Evolutionary conservation across 2,888 invertebrate genomes (phyloP), one percentile per base, ranked within the genome.

Genomic region (Poecilobothrus nobilitatus): DNA sequence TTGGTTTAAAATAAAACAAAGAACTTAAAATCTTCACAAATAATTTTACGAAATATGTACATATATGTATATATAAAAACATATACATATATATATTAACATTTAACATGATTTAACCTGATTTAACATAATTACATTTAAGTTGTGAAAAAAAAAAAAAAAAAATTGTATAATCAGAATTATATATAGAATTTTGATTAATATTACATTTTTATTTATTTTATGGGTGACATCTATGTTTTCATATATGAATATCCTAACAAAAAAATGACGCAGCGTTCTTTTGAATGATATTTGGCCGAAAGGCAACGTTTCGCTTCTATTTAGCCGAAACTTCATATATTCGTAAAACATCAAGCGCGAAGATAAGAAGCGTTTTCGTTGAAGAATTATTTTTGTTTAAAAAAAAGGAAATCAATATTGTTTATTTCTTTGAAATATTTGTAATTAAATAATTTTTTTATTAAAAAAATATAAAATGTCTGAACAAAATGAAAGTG

Each of bases 271-370:
- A 53, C 53, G 53, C 53, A 53, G 53, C 53, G 53, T 53, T n/a
- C 15, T 53, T 9, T 18, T 53, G 53, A 53, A 53, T 53, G 53
- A 53, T 53, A 18, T 53, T 53, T 53, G 53, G n/a, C 15, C 53
- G 53, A 53, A 53, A 53, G 15, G 53, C 53, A 53, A 53, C 53
- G 53, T 53, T 53, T 53, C 53, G 53, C 53, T 18, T 53, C 53
- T 53, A 53, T 53, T 53, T 53, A 18, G 53, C 53, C 53, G 53
- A 53, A 53, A 53, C 53, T 53, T 53, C 53, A 53, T 53, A 53
- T 53, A 53, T 53, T 53, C 53, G 53, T 53, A 53, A 53, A 53
- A 53, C 53, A 53, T 53, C 53, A 53, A 53, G 53, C 53, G 53
- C 53, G 53, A 53, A 53, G 53, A 53, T 53, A 53, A 53, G 53